Conservation (phyloP, 2,888 invertebrate species). For the Amiota mariae region DNA sequence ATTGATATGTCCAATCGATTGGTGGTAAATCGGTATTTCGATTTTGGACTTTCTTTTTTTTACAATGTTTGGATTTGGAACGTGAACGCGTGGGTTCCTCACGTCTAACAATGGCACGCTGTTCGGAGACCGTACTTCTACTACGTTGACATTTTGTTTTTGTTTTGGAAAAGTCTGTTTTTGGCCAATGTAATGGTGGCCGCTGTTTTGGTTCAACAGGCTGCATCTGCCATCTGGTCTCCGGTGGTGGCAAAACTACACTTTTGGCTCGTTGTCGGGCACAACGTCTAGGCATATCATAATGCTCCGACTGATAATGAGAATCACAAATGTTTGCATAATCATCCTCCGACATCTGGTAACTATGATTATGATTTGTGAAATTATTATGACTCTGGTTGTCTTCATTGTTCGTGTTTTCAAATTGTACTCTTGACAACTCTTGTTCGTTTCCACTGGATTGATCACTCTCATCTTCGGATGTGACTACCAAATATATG, state of each 20-base stretch:
- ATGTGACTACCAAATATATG: slow-evolving; percentile 47
- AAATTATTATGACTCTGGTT: not conserved
- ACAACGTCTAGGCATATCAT: not conserved
- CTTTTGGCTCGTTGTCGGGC: not conserved
- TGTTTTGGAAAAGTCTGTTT: slow-evolving; percentile 37
- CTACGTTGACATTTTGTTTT: not conserved
- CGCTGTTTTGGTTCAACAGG: slow-evolving; percentile 12
- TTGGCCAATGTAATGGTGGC: slow-evolving; percentile 58
- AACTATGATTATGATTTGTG: not conserved
- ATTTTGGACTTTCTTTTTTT: not conserved
- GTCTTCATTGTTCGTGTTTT: not conserved
- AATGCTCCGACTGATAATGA: not conserved
- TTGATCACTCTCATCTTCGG: slow-evolving; percentile 48
- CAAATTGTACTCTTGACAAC: not conserved
- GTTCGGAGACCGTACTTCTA: not conserved
- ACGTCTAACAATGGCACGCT: not conserved
- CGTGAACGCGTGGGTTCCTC: not conserved
- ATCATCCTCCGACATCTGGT: not conserved
- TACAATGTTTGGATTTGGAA: not conserved
- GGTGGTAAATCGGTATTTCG: not conserved
- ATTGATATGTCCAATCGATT: no score
- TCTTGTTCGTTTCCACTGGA: not conserved
- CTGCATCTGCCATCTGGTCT: not conserved
- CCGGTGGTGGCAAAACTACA: not conserved
- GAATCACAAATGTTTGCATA: not conserved